Percentiles rank a stretch among this genome's conserved stretches.
These are phyloP conservation scores for Thereva nobilitata DNA, from an alignment of 2,888 invertebrate genomes.

Conservation along the genomic window DNA sequence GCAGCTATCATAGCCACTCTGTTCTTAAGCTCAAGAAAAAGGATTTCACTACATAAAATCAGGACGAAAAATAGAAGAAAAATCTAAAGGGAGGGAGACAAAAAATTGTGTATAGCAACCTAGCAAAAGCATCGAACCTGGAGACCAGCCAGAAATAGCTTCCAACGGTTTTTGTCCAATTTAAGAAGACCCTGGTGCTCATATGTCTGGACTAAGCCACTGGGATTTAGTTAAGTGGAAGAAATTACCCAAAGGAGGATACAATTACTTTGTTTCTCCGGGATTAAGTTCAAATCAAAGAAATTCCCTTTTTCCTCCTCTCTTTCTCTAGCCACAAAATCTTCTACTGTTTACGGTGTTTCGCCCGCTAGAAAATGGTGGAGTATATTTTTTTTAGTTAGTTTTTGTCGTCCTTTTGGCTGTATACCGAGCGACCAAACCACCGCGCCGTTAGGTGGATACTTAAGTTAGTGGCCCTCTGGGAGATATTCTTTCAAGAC, in stretches of 20 bases:
- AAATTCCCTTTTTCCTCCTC: constrained; percentile 47
- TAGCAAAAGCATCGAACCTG: not conserved
- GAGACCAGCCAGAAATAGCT: constrained; percentile 29
- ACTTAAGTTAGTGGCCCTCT: constrained; percentile 23
- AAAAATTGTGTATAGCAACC: too few species aligned
- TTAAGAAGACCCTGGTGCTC: constrained; percentile 34
- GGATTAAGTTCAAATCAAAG: constrained; percentile 56
- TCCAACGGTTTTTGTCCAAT: constrained; percentile 11
- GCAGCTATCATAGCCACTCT: too few species aligned
- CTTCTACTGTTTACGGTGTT: constrained; percentile 4
- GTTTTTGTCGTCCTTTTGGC: not conserved
- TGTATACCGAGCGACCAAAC: not conserved
- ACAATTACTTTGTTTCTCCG: constrained; percentile 48
- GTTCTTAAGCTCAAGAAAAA: too few species aligned
- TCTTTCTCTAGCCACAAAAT: constrained; percentile 17
- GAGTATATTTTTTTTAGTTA: not conserved
- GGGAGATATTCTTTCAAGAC: constrained; percentile 22
- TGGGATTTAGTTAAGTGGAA: constrained; percentile 54
- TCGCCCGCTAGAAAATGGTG: not conserved
- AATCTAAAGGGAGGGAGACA: too few species aligned
- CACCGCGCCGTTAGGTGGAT: constrained; percentile 18
- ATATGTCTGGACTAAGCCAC: constrained; percentile 50
- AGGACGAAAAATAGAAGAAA: too few species aligned
- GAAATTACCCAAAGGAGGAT: constrained; percentile 53
- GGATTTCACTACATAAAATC: too few species aligned